phyloP scores from a whole-genome alignment of 2,888 invertebrate species.

The Urechis unicinctus region DNA sequence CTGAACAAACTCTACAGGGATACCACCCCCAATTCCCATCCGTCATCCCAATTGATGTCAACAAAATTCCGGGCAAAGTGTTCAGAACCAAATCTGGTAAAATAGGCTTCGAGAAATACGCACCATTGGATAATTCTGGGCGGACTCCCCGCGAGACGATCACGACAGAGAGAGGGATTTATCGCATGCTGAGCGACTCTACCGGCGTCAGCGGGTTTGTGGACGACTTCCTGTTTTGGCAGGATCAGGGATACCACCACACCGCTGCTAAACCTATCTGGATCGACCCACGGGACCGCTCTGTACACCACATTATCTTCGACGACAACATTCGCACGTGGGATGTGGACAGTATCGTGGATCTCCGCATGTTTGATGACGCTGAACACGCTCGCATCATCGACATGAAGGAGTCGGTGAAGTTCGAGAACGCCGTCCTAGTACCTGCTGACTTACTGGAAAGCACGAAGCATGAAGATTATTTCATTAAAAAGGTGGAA shows the following conservation, averaged over 20 bases:
- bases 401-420: slow-evolving; percentile 26
- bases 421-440: slow-evolving; percentile 37
- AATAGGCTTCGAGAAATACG: slow-evolving; percentile 7
- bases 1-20: slow-evolving; percentile 8
- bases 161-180: slow-evolving; percentile 29
- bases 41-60: slow-evolving; percentile 26
- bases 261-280: slow-evolving; percentile 42
- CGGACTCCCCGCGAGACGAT: background rate
- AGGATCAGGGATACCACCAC: slow-evolving; percentile 36
- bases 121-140: background rate
- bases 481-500: slow-evolving; percentile 36
- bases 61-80: slow-evolving; percentile 29
- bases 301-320: slow-evolving; percentile 46
- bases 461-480: slow-evolving; percentile 35
- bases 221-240: slow-evolving; percentile 46
- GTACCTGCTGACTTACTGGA: slow-evolving; percentile 46
- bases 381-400: slow-evolving; percentile 27
- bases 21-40: slow-evolving; percentile 37
- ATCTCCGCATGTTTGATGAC: slow-evolving; percentile 34
- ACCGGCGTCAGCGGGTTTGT: slow-evolving; percentile 39
- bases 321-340: slow-evolving; percentile 46
- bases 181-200: slow-evolving; percentile 29
- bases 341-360: slow-evolving; percentile 46
- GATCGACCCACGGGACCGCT: slow-evolving; percentile 33
- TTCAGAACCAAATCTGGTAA: slow-evolving; percentile 21